Base-by-base conservation (phyloP, 2,888 invertebrate species). In the Cryptocheilus praepositus region DNA sequence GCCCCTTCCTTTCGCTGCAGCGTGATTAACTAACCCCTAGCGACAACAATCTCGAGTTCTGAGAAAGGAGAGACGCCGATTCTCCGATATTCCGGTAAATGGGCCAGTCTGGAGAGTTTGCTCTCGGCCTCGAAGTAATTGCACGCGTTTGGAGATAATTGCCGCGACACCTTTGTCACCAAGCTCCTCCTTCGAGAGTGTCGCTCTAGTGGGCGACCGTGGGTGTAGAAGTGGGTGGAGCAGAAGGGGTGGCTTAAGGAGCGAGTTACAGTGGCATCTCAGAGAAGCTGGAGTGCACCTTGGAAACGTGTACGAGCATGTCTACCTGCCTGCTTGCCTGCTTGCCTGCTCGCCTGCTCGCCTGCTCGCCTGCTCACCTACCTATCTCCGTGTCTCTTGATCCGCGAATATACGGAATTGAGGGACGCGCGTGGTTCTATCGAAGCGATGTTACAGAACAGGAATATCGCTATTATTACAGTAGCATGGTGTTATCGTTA, bases 121-220 rank as follows among this genome's bases (percentile, higher is more conserved):
- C 74, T 57, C 67, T 61, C 64, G 73, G 66, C 69, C 74, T 56
- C 61, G 51, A 58, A 77, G 77, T 81, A 79, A 80, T 80, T 79
- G 79, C 74, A 79, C 80, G 77, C 77, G 74, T 75, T 76, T 70
- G 72, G 69, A 66, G 75, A 81, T 83, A 83, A 83, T 83, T 83
- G 76, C 72, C 70, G 67, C 68, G 78, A 77, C 77, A 74, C 72
- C 77, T 80, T 83, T 82, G 79, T 77, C 72, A 65, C 57, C 63
- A 53, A 53, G 63, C 51, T 55, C 25, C 60, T 62, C 67, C 60
- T 63, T 69, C 51, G 54, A 22, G 55, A 49, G 49, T 18, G 49
- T 58, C 57, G 57, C 19, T 56, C 44, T n/a, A 21, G 56, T 16
- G 56, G 43, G 21, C 21, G 18, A 43, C 16, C 18, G 55, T 11